A percentile compares a stretch with the other conserved stretches of the same genome.
phyloP scores from a whole-genome alignment of 2,113 vertebrate species.

The Aptenodytes forsteri region DNA sequence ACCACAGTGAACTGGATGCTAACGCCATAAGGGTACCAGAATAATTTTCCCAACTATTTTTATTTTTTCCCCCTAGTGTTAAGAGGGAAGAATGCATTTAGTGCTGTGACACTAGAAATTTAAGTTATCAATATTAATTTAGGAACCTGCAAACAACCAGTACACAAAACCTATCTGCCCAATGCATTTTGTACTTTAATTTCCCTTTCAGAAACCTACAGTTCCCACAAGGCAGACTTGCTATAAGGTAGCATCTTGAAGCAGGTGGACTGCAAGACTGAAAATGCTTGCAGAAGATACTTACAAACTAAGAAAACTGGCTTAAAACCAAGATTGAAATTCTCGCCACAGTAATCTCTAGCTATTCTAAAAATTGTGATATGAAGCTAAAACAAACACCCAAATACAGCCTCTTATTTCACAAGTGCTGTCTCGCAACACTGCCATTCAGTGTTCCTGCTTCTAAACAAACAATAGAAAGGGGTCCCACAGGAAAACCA shows the following conservation, averaged over 20 bases:
- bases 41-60: background rate
- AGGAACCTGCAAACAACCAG: background rate
- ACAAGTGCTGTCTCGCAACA: background rate
- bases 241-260: background rate
- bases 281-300: background rate
- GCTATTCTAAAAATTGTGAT: background rate
- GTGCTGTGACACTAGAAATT: background rate
- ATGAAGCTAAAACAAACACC: background rate
- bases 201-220: background rate
- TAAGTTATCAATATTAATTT: background rate
- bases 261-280: background rate
- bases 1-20: background rate
- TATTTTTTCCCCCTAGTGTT: background rate
- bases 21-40: background rate
- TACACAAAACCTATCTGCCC: background rate
- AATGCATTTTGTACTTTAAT: background rate
- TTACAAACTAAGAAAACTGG: background rate
- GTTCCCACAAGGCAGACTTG: background rate
- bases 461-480: background rate
- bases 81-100: background rate
- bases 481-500: background rate
- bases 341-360: background rate
- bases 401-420: background rate
- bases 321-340: background rate
- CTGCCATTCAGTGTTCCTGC: background rate